phyloP scores from a whole-genome alignment of 1,140 invertebrate species.

The Drosophila yakuba region DNA sequence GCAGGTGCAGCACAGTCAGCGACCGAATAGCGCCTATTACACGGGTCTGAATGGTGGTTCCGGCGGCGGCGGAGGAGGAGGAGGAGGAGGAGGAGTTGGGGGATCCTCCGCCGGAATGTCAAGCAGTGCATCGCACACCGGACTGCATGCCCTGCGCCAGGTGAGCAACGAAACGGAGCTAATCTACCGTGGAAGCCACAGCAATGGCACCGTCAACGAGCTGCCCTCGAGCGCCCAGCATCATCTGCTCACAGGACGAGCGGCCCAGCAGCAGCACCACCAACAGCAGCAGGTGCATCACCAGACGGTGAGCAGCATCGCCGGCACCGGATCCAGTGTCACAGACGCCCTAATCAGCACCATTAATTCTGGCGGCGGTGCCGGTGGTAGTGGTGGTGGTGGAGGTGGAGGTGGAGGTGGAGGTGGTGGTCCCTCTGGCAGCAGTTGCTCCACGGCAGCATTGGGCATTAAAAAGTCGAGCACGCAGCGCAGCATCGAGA shows the following conservation, averaged over 20 bases:
- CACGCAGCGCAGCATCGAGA: conserved; percentile 80
- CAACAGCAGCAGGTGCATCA: conserved; percentile 34
- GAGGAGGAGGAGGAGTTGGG: conserved; percentile 2
- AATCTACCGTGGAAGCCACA: conserved; percentile 77
- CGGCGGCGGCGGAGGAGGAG: conserved; percentile 23
- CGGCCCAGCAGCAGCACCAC: conserved; percentile 19
- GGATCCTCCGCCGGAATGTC: conserved; percentile 41
- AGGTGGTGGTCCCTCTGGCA: conserved; percentile 13
- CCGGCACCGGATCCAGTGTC: conserved; percentile 66
- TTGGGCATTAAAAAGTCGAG: conserved; percentile 57
- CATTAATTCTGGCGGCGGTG: conserved; percentile 46
- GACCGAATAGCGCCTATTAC: conserved; percentile 79
- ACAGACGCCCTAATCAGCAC: conserved; percentile 78
- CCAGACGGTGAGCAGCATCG: conserved; percentile 57
- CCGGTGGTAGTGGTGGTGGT: conserved; percentile 10
- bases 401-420: conserved; percentile 11
- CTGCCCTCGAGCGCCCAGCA: conserved; percentile 39
- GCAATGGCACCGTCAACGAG: conserved; percentile 70
- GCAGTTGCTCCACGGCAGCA: conserved; percentile 20
- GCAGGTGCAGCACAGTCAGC: conserved; percentile 77
- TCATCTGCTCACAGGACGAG: conserved; percentile 22
- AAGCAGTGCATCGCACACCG: conserved; percentile 76
- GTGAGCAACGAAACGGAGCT: conserved; percentile 80
- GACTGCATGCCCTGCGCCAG: conserved; percentile 76
- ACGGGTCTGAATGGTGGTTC: conserved; percentile 71